Base-by-base conservation (phyloP, 2,113 vertebrate genomes). In the Hyla sarda region DNA sequence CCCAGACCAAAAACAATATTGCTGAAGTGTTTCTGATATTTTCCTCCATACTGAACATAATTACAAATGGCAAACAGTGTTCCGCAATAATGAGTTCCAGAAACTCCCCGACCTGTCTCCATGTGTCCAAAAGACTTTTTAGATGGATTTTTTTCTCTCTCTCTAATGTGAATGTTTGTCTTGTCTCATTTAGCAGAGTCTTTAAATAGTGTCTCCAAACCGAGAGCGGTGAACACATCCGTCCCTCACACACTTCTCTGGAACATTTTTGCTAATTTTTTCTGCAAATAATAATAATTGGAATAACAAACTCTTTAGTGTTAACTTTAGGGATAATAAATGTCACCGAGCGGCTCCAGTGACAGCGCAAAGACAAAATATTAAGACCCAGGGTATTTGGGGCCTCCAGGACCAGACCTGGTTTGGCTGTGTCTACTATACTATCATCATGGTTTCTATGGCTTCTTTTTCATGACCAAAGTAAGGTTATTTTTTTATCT, bases 61-160 rank as follows among this genome's bases (percentile, higher is more conserved):
- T 82, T 82, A 71, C 80, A 82, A 82, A 82, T 82, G 62, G 62
- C 60, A 82, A 82, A 69, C 62, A 82, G 41, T 23, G 37, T 69
- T 69, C 17, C 3, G 34, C 25, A 82, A 71, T 82, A 82, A 82
- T 82, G 45, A 52, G 37, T 71, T 82, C 80, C 80, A 82, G 80
- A 82, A 32, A n/a, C 80, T 19, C 30, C 41, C 28, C 32, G 28
- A 71, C 47, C 45, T 34, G 25, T 67, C 28, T 69, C 60, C 2
- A 47, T 52, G 37, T 17, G 10, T 81, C 37, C 58, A 81, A 32
- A 45, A 19, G 56, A 62, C 56, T 45, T 47, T 28, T 37, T 41
- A 37, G 67, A 47, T 41, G 2, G 37, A 62, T 81, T 47, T 81
- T 77, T 76, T 32, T 32, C 12, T 16, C 11, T 13, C 17, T 10